Percentiles rank a stretch among this genome's conserved stretches.
Evolutionary conservation across 2,113 vertebrate species (phyloP).

Genomic region (Chunga burmeisteri): DNA sequence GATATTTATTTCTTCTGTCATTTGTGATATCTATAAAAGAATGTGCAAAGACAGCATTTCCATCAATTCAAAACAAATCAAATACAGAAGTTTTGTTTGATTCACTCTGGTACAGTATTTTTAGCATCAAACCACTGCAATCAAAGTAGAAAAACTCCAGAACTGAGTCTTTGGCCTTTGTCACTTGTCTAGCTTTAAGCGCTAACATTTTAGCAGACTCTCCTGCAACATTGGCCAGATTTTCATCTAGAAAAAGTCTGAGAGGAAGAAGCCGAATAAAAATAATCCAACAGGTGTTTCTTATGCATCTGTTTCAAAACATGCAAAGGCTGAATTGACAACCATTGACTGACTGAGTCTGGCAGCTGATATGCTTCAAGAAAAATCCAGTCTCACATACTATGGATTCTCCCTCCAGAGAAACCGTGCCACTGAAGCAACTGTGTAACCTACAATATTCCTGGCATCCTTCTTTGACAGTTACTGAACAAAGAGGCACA

Average conservation of each 20-base stretch:
- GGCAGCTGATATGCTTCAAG: neutral
- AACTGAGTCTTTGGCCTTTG: neutral
- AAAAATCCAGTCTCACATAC: neutral
- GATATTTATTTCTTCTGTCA: slow-evolving; percentile 6
- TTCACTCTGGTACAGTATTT: neutral
- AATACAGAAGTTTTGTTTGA: neutral
- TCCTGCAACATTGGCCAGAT: neutral
- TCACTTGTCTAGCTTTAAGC: neutral
- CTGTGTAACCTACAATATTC: neutral
- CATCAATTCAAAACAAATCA: neutral
- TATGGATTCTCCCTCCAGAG: neutral
- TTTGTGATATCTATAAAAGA: slow-evolving; percentile 8
- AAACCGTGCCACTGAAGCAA: neutral
- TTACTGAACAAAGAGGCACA: neutral
- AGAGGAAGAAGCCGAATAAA: neutral
- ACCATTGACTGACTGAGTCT: neutral
- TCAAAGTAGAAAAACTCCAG: neutral
- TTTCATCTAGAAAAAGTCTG: neutral
- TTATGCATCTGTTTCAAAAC: neutral
- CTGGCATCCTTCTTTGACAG: neutral
- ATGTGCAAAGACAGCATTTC: neutral
- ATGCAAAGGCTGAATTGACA: neutral
- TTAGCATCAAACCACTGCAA: neutral
- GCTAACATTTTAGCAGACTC: neutral
- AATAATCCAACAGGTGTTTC: too few species aligned